Conservation (phyloP, 2,888 invertebrate genomes). For the Dusona sp. region DNA sequence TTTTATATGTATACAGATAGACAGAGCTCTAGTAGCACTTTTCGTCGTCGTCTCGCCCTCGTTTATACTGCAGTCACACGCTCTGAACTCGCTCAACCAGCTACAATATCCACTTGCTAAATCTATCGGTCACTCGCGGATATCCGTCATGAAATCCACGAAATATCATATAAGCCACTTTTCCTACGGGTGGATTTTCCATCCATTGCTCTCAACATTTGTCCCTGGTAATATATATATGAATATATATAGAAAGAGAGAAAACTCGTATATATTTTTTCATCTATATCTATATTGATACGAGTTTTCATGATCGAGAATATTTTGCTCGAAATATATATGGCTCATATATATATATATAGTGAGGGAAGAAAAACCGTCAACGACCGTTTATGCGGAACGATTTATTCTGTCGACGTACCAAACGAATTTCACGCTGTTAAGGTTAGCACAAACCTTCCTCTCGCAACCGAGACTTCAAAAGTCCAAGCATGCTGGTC, state of each 20-base stretch:
- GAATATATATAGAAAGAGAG: neutral
- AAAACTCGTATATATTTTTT: neutral
- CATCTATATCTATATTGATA: neutral
- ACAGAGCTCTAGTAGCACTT: conserved; percentile 18
- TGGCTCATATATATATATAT: conserved; percentile 7
- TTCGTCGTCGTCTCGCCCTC: conserved; percentile 53
- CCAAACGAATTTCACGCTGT: conserved; percentile 67
- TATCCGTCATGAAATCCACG: conserved; percentile 80
- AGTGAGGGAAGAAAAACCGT: conserved; percentile 25
- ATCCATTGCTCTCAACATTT: conserved; percentile 36
- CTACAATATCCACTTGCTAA: conserved; percentile 75
- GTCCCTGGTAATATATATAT: conserved; percentile 19
- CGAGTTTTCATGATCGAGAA: conserved; percentile 37
- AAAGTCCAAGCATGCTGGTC: conserved; percentile 35
- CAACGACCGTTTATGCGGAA: conserved; percentile 60
- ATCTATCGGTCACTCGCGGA: conserved; percentile 81
- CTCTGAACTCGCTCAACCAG: conserved; percentile 59
- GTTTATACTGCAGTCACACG: conserved; percentile 70
- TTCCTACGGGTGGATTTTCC: conserved; percentile 48
- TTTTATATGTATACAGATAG: neutral
- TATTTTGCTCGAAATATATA: conserved; percentile 21
- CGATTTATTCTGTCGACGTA: conserved; percentile 68
- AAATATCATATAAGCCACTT: conserved; percentile 81
- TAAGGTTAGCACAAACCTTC: conserved; percentile 35
- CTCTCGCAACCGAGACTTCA: neutral